phyloP scores from a whole-genome alignment of 37 sponge, comb jelly and placozoan genomes.

The Dysidea cf. avara region DNA sequence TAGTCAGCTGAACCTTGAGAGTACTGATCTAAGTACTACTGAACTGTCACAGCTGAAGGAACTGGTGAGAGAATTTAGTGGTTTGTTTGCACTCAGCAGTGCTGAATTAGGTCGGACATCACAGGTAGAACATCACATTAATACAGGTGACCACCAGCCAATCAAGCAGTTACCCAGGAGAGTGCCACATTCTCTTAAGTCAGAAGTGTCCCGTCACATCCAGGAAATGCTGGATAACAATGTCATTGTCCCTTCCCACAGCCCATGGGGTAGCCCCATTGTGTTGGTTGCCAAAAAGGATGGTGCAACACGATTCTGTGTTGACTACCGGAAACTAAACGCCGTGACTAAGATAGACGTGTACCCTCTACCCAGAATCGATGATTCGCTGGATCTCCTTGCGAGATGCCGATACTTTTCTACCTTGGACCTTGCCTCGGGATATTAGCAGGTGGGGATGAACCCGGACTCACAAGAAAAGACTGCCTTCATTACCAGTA shows the following conservation, averaged over 20 bases:
- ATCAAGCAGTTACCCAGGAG: constrained; percentile 45
- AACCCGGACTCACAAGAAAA: constrained; percentile 37
- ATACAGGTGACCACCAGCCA: constrained; percentile 47
- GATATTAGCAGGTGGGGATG: constrained; percentile 64
- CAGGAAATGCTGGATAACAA: constrained; percentile 40
- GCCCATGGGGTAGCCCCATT: constrained; percentile 65
- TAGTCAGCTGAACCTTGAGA: too few species aligned
- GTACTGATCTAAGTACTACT: not conserved
- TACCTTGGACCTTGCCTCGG: constrained; percentile 64
- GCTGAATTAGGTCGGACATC: constrained; percentile 34
- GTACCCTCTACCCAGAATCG: constrained; percentile 63
- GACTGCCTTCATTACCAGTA: constrained; percentile 63
- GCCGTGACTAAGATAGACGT: constrained; percentile 48
- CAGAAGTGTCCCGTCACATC: constrained; percentile 27
- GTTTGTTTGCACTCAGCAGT: constrained; percentile 36
- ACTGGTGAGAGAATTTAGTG: not conserved
- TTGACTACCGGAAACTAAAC: constrained; percentile 64
- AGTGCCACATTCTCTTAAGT: constrained; percentile 27
- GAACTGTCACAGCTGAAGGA: not conserved
- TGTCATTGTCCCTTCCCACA: constrained; percentile 41
- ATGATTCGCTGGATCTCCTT: constrained; percentile 41
- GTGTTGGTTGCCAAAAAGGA: constrained; percentile 54
- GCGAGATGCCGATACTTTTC: constrained; percentile 32
- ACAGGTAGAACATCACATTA: constrained; percentile 21
- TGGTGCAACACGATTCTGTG: constrained; percentile 43